phyloP scores from a whole-genome alignment of 2,797 vertebrate species.

The Lutjanus argentimaculatus region DNA sequence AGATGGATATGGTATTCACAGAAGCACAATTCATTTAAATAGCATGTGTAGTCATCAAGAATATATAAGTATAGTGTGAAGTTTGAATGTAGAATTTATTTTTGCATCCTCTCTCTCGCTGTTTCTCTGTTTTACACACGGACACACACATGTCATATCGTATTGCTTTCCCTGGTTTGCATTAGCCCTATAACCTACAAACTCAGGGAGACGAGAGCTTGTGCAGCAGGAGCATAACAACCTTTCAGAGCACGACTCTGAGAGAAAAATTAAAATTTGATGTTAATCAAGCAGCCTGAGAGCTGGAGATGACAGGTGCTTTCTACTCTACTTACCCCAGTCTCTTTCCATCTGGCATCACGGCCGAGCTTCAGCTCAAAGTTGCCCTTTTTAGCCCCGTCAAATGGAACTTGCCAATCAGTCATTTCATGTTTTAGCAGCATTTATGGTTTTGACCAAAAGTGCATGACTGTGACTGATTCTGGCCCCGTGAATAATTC shows the following conservation, averaged over 20 bases:
- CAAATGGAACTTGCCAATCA: constrained; percentile 79
- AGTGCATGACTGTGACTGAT: constrained; percentile 66
- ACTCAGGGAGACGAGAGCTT: constrained; percentile 46
- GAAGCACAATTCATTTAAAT: constrained; percentile 67
- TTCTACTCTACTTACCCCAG: constrained; percentile 99
- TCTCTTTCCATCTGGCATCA: constrained; percentile 95
- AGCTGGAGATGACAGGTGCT: constrained; percentile 98
- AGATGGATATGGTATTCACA: constrained; percentile 72
- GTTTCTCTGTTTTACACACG: constrained; percentile 28
- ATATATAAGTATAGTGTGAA: constrained; percentile 39
- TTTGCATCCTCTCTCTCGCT: constrained; percentile 7
- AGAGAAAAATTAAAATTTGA: constrained; percentile 99
- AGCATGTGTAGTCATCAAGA: constrained; percentile 46
- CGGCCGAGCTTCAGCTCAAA: constrained; percentile 80
- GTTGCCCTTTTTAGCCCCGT: constrained; percentile 71
- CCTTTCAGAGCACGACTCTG: constrained; percentile 91
- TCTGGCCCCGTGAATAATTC: constrained; percentile 70
- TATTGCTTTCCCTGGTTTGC: constrained; percentile 52
- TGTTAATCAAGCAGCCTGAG: constrained; percentile 96
- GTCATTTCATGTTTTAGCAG: constrained; percentile 71
- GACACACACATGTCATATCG: constrained; percentile 35
- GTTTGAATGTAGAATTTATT: constrained; percentile 26
- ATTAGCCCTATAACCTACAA: constrained; percentile 60
- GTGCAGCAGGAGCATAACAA: constrained; percentile 76
- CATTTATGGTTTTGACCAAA: constrained; percentile 73